Percentiles rank a stretch among this genome's conserved stretches.
These are phyloP conservation scores for Palaemon carinicauda DNA, from an alignment of 1,140 invertebrate species.

Conservation along the genomic window DNA sequence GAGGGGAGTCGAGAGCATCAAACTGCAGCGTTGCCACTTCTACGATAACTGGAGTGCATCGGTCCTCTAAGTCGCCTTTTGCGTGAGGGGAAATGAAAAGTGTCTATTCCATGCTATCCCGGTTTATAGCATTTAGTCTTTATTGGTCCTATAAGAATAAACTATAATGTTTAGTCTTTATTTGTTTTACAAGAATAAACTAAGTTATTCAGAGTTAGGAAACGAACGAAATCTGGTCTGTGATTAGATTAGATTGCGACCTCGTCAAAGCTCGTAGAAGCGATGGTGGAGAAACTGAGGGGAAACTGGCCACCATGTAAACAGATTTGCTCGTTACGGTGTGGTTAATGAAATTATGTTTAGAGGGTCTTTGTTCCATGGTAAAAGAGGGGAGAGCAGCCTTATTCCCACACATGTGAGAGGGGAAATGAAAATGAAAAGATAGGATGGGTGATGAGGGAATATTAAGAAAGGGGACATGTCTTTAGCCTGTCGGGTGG, in stretches of 20 bases:
- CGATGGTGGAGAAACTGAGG: not conserved
- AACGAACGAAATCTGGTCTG: no score
- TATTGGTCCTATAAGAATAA: no score
- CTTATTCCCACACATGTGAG: not conserved
- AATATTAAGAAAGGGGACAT: no score
- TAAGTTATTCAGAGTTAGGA: no score
- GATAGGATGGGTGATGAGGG: not conserved
- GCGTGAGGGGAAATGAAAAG: not conserved
- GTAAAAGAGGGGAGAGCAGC: not conserved
- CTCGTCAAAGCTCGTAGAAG: not conserved
- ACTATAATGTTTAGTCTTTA: no score
- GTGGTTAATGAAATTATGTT: slow-evolving; percentile 50
- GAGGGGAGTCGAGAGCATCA: not conserved
- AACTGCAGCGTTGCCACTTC: not conserved
- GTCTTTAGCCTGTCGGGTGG: no score
- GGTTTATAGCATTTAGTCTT: no score
- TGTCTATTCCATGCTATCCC: no score
- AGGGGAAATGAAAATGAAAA: not conserved
- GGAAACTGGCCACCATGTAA: slow-evolving; percentile 47
- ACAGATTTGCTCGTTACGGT: slow-evolving; percentile 45
- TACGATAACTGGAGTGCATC: not conserved
- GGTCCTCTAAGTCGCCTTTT: not conserved
- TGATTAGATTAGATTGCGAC: no score
- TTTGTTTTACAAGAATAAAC: no score
- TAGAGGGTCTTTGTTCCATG: slow-evolving; percentile 37